A percentile compares a stretch with the other conserved stretches of the same genome.
Conservation (phyloP, 2,797 vertebrate species). For the Loriculus beryllinus region DNA sequence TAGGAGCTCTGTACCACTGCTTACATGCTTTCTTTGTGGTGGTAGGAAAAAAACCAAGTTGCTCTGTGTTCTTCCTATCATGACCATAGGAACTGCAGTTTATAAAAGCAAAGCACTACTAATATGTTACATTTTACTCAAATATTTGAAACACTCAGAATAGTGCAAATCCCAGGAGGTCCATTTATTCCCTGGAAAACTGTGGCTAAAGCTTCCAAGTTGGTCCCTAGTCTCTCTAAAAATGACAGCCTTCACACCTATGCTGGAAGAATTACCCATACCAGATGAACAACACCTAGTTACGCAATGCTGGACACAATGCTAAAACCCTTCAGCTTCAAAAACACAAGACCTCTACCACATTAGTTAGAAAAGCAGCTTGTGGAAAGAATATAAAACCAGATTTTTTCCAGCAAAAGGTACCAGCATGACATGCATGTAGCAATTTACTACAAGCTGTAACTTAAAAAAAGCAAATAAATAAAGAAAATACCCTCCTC, state of each 20-base stretch:
- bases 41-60: not conserved
- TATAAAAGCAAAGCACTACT: not conserved
- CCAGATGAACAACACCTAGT: not conserved
- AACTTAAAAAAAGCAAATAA: not conserved
- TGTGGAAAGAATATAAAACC: not conserved
- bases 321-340: not conserved
- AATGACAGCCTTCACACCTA: not conserved
- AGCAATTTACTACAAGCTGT: not conserved
- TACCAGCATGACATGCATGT: not conserved
- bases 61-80: not conserved
- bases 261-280: not conserved
- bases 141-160: not conserved
- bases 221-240: not conserved
- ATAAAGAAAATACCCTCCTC: not conserved
- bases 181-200: not conserved
- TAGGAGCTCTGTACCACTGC: not conserved
- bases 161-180: not conserved
- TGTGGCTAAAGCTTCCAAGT: not conserved
- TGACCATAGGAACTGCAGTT: not conserved
- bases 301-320: not conserved
- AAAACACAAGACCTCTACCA: not conserved
- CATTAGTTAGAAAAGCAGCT: not conserved
- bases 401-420: not conserved
- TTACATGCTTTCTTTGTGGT: not conserved
- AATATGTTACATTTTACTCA: not conserved